These are phyloP conservation scores for Rhabdornis inornatus DNA, from an alignment of 2,113 vertebrate species.

Conservation along the genomic window DNA sequence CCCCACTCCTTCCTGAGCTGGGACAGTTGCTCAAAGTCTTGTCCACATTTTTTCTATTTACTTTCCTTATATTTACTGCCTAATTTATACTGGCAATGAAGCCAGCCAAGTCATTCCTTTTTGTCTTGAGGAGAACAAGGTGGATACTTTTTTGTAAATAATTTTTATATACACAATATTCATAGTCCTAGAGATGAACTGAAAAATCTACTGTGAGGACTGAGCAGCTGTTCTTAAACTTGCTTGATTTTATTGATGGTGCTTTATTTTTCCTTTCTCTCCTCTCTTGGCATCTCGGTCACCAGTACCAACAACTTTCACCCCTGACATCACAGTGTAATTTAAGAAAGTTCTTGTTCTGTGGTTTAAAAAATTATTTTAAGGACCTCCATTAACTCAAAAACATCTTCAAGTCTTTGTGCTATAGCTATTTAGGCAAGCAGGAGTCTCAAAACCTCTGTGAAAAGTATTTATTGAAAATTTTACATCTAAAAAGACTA, in stretches of 20 bases:
- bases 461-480: conserved; percentile 22
- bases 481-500: neutral
- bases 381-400: neutral
- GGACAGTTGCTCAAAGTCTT: neutral
- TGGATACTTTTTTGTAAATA: neutral
- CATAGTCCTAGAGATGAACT: neutral
- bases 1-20: neutral
- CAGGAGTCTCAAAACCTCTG: neutral
- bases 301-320: neutral
- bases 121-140: neutral
- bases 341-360: conserved; percentile 1
- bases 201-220: neutral
- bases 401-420: neutral
- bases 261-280: conserved; percentile 10
- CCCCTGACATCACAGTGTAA: neutral
- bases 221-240: neutral
- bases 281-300: neutral
- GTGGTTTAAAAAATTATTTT: neutral
- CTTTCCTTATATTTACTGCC: neutral
- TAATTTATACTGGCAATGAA: neutral
- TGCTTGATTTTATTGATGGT: neutral
- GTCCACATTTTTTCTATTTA: neutral
- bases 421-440: neutral
- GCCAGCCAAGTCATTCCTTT: neutral
- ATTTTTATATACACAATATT: neutral